A percentile compares a stretch with the other conserved stretches of the same genome.
Evolutionary conservation across 1,140 invertebrate species (phyloP).

Genomic region (Capitella teleta): DNA sequence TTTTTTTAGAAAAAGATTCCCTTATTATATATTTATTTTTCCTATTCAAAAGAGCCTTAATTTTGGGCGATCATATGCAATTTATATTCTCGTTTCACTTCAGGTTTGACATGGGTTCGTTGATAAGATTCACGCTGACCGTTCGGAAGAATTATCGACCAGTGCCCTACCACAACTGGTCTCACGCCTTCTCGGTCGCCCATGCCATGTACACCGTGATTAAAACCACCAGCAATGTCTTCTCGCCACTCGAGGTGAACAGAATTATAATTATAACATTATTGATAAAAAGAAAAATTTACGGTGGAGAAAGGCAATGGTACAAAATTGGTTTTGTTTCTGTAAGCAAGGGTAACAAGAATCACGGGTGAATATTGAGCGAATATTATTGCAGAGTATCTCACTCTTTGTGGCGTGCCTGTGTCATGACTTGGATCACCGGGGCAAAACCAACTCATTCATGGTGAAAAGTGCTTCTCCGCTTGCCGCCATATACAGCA

Average conservation of each 20-base stretch:
- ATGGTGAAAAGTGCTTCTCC: conserved; percentile 78
- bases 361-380: background rate
- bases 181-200: conserved; percentile 69
- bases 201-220: conserved; percentile 70
- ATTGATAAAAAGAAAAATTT: background rate
- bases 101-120: conserved; percentile 38
- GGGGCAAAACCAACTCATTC: conserved; percentile 90
- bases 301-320: background rate
- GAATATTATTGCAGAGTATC: conserved; percentile 55
- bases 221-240: conserved; percentile 47
- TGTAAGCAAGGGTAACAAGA: background rate
- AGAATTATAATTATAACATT: background rate
- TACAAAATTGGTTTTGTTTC: background rate
- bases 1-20: no score
- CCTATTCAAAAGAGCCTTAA: no score
- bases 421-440: conserved; percentile 89
- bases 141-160: conserved; percentile 62
- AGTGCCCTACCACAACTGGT: conserved; percentile 73
- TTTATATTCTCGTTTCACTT: no score
- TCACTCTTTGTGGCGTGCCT: conserved; percentile 89
- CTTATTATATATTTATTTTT: no score
- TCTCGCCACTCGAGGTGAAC: conserved; percentile 51
- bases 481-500: conserved; percentile 67
- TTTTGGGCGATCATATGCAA: no score
- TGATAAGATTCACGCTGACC: conserved; percentile 62